phyloP scores from a whole-genome alignment of 2,113 vertebrate genomes.

The Urocynchramus pylzowi region DNA sequence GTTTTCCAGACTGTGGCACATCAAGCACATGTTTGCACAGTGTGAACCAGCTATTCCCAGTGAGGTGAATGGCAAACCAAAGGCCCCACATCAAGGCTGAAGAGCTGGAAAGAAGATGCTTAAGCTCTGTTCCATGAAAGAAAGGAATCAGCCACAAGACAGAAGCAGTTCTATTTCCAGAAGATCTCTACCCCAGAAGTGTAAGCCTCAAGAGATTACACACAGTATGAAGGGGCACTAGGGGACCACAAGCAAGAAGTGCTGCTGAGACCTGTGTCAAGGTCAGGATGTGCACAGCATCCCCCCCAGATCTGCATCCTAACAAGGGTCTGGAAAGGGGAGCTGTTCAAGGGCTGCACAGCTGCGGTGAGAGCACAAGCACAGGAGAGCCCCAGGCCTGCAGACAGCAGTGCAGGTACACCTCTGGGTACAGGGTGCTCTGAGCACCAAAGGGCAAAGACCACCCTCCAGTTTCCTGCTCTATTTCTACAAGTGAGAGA shows the following conservation, averaged over 20 bases:
- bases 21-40: background rate
- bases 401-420: background rate
- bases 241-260: background rate
- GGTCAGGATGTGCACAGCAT: background rate
- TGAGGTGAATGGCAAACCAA: background rate
- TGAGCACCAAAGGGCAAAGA: background rate
- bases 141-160: background rate
- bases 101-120: background rate
- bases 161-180: background rate
- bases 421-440: background rate
- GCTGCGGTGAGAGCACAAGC: background rate
- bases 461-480: background rate
- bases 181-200: background rate
- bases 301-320: background rate
- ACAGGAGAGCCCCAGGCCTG: background rate
- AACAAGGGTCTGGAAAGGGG: fast-evolving
- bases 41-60: background rate
- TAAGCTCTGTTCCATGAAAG: background rate
- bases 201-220: background rate
- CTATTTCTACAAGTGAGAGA: background rate
- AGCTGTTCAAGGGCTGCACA: background rate
- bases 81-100: background rate
- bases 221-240: fast-evolving
- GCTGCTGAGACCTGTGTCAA: background rate
- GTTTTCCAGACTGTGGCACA: background rate